Evolutionary conservation across 2,888 invertebrate genomes (phyloP).

Genomic region (Limnephilus rhombicus): DNA sequence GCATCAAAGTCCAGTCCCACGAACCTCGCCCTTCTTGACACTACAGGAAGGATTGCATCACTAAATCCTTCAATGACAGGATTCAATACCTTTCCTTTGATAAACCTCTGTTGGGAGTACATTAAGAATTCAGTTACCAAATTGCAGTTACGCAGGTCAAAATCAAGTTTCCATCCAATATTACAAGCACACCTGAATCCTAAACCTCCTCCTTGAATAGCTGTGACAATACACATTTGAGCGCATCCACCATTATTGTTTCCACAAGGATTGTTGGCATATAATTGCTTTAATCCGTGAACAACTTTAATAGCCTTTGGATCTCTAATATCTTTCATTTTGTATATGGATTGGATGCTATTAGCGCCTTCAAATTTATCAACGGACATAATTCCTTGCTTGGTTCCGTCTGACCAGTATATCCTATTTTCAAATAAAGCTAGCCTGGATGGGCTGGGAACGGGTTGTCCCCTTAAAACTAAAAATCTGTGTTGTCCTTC

Average conservation of each 20-base stretch:
- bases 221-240: constrained; percentile 95
- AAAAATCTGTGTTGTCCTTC: constrained; percentile 89
- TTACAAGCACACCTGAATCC: constrained; percentile 95
- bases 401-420: constrained; percentile 95
- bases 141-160: constrained; percentile 88
- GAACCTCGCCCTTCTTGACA: constrained; percentile 93
- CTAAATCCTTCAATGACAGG: constrained; percentile 94
- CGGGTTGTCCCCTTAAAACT: constrained; percentile 88
- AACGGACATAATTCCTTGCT: constrained; percentile 92
- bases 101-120: constrained; percentile 97
- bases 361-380: constrained; percentile 90
- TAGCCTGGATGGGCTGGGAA: constrained; percentile 90
- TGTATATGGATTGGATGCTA: constrained; percentile 88
- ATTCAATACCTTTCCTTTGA: constrained; percentile 93
- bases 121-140: constrained; percentile 92
- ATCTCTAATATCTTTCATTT: constrained; percentile 87
- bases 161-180: constrained; percentile 88
- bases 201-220: constrained; percentile 83
- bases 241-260: constrained; percentile 93
- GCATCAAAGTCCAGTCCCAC: constrained; percentile 97
- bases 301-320: constrained; percentile 91
- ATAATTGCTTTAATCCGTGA: constrained; percentile 87
- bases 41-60: constrained; percentile 96
- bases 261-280: constrained; percentile 90
- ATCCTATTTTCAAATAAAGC: constrained; percentile 92